phyloP scores from a whole-genome alignment of 2,797 vertebrate species.

The Alauda arvensis region DNA sequence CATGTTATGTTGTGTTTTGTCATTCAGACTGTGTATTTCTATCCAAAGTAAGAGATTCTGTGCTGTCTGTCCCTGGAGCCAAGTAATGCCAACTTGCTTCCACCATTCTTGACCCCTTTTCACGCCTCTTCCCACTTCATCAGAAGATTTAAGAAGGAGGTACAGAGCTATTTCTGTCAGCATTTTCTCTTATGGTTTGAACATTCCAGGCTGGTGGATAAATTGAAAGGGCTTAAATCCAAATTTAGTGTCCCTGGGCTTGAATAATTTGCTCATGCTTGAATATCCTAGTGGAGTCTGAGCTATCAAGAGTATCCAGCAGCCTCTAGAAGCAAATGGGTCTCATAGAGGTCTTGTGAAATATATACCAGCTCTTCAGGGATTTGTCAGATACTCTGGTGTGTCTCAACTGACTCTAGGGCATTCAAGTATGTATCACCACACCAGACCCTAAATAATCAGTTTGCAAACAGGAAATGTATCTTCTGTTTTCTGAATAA shows the following conservation, averaged over 20 bases:
- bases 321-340: not conserved
- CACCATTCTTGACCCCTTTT: not conserved
- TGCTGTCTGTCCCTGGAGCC: not conserved
- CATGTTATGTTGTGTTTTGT: not conserved
- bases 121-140: rapidly evolving
- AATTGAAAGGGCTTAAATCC: not conserved
- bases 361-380: not conserved
- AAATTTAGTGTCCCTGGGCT: not conserved
- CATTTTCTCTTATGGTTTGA: not conserved
- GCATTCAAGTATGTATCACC: not conserved
- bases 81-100: not conserved
- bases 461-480: not conserved
- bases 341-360: not conserved
- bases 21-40: not conserved
- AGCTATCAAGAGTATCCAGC: not conserved
- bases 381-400: not conserved
- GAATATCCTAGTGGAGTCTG: not conserved
- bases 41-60: not conserved
- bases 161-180: not conserved
- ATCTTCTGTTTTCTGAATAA: not conserved
- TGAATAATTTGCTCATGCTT: not conserved
- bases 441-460: not conserved
- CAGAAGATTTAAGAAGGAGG: not conserved
- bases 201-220: not conserved
- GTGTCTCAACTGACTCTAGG: not conserved